Evolutionary conservation across 2,797 vertebrate genomes (phyloP).

Genomic region (Hyperoplus immaculatus): DNA sequence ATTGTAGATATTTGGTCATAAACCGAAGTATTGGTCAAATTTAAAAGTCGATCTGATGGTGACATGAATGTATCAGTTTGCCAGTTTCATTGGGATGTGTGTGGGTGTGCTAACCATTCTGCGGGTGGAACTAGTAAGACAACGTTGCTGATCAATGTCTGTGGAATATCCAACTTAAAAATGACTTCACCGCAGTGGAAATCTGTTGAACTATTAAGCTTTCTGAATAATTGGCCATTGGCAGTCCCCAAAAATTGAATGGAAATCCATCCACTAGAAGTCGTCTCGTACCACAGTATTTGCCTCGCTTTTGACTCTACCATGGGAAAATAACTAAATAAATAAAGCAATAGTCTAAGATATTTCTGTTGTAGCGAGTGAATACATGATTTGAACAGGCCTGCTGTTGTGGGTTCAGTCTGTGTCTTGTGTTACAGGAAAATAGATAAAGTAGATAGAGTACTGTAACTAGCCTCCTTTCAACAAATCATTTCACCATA

Average conservation of each 20-base stretch:
- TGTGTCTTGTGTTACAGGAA: conserved; percentile 83
- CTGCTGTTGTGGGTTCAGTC: conserved; percentile 73
- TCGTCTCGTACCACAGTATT: neutral
- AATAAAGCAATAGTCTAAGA: neutral
- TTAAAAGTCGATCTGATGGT: neutral
- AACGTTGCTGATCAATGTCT: too few relatives aligned
- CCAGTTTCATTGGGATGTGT: too few relatives aligned
- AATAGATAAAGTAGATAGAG: conserved; percentile 83
- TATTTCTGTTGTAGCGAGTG: conserved; percentile 23
- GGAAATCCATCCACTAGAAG: neutral
- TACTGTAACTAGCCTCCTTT: conserved; percentile 77
- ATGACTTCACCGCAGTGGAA: too few relatives aligned
- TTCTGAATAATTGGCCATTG: too few relatives aligned
- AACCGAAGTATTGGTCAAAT: neutral
- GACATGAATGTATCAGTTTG: neutral
- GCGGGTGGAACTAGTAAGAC: too few relatives aligned
- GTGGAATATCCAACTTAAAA: too few relatives aligned
- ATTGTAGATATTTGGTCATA: neutral
- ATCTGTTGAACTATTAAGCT: too few relatives aligned
- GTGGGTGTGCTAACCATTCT: too few relatives aligned
- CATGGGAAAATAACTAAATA: conserved; percentile 3
- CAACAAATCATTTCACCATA: conserved; percentile 82
- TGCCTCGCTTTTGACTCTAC: neutral
- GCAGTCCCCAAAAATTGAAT: neutral
- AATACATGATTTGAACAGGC: conserved; percentile 60